These are phyloP conservation scores for Procapra przewalskii DNA, from an alignment of 2,113 vertebrate species.

Conservation along the genomic window DNA sequence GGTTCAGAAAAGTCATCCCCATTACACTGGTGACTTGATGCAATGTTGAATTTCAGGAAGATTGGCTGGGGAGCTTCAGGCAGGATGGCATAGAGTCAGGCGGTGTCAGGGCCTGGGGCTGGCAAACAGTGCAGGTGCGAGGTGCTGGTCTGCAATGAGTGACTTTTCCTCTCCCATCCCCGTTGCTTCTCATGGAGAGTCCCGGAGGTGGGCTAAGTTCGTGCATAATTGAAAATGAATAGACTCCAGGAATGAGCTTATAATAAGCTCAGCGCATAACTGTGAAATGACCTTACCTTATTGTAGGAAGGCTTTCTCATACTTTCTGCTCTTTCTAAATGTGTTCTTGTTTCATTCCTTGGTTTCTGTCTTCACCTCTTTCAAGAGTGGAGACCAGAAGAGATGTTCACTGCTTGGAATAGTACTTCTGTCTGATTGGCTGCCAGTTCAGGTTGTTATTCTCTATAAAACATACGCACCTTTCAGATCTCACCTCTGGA, in stretches of 20 bases:
- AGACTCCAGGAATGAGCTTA: constrained; percentile 46
- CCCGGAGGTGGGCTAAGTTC: constrained; percentile 28
- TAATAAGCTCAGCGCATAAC: constrained; percentile 30
- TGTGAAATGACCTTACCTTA: constrained; percentile 48
- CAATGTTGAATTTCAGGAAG: background rate
- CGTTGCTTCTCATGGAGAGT: constrained; percentile 32
- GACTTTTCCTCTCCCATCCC: constrained; percentile 9
- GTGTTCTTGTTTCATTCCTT: constrained; percentile 32
- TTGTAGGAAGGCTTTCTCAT: background rate
- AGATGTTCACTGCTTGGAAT: constrained; percentile 13
- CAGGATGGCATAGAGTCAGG: background rate
- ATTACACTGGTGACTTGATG: background rate
- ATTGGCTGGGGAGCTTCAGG: background rate
- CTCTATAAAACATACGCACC: background rate
- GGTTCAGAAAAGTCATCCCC: background rate
- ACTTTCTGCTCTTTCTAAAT: constrained; percentile 16
- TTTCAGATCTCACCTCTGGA: constrained; percentile 16
- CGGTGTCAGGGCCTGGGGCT: background rate
- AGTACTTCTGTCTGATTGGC: background rate
- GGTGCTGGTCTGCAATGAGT: background rate
- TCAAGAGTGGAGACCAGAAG: background rate
- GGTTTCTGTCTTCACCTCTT: background rate
- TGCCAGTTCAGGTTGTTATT: constrained; percentile 4
- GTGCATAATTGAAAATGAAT: constrained; percentile 41
- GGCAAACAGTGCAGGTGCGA: background rate